Conservation (phyloP, 2,888 invertebrate genomes). For the Sycophila texana region DNA sequence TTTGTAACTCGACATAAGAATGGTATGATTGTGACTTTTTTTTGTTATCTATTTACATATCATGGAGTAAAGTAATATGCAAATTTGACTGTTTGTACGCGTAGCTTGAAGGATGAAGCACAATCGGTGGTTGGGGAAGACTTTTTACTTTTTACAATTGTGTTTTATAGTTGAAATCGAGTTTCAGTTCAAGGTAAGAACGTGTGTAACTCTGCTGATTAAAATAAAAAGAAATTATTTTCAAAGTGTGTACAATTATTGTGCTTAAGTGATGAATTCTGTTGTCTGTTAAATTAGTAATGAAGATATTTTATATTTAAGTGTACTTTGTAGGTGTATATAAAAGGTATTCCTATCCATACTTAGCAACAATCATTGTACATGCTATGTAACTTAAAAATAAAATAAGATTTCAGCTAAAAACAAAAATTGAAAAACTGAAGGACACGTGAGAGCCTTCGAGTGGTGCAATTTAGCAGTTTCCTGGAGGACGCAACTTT, state of each 20-base stretch:
- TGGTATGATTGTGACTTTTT: not conserved
- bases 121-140: too few species aligned
- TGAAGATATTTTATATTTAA: constrained; percentile 27
- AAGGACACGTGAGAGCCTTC: not conserved
- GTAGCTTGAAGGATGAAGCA: not conserved
- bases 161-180: too few species aligned
- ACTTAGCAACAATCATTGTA: constrained; percentile 7
- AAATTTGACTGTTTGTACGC: too few species aligned
- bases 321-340: constrained; percentile 16
- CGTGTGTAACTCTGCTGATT: not conserved
- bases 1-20: constrained; percentile 19
- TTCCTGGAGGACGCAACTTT: too few species aligned
- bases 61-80: not conserved
- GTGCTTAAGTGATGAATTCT: constrained; percentile 19
- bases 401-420: not conserved
- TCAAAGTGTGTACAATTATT: constrained; percentile 8
- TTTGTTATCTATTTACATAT: not conserved
- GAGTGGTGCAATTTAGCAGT: too few species aligned
- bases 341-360: constrained; percentile 12
- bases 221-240: constrained; percentile 7
- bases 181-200: too few species aligned
- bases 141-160: too few species aligned
- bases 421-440: constrained; percentile 4
- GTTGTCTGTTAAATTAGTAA: constrained; percentile 6
- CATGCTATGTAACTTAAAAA: not conserved